Evolutionary conservation across 2,797 vertebrate genomes (phyloP), one percentile per base, ranked within the genome.

Genomic region (Champsocephalus gunnari): DNA sequence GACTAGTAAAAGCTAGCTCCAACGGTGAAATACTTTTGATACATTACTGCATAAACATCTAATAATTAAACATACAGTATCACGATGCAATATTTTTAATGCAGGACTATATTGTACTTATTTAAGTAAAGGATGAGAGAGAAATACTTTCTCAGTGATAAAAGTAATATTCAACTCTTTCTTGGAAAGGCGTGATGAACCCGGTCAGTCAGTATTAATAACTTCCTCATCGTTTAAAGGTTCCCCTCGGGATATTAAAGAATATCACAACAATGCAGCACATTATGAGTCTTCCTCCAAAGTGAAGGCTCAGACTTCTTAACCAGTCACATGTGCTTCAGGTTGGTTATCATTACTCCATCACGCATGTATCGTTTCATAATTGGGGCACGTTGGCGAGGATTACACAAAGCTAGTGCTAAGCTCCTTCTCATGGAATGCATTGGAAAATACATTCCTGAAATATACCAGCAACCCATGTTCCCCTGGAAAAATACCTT

Each of bases 381-480:
- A 91, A 85, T 82, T 81, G 73, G 81, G 87, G 75, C 75, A 64
- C 82, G 87, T 79, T 60, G 32, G 59, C 4, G 47, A 78, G 89
- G 92, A 93, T 93, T 93, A 92, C 79, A 73, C 81, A 90, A 90
- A 91, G 87, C 91, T 84, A 84, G 79, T 32, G 2, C 77, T 90
- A 92, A 92, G 89, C 88, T 66, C 81, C 82, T 86, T 92, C 89
- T 89, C 88, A 92, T 86, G 87, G 66, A 89, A 65, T 74, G 73
- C 53, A 49, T 70, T 86, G 57, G 60, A 87, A 85, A 89, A 80
- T 77, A 61, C 84, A 90, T 89, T 91, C 86, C 71, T 87, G 6
- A 63, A 53, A 60, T 54, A 66, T 85, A 66, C 63, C 53, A 12
- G 77, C 69, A 80, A 80, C 83, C 68, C 81, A 64, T 75, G 76